A percentile compares a stretch with the other conserved stretches of the same genome.
phyloP scores from a whole-genome alignment of 37 sponge, comb jelly and placozoan genomes.

The Petrosia ficiformis region DNA sequence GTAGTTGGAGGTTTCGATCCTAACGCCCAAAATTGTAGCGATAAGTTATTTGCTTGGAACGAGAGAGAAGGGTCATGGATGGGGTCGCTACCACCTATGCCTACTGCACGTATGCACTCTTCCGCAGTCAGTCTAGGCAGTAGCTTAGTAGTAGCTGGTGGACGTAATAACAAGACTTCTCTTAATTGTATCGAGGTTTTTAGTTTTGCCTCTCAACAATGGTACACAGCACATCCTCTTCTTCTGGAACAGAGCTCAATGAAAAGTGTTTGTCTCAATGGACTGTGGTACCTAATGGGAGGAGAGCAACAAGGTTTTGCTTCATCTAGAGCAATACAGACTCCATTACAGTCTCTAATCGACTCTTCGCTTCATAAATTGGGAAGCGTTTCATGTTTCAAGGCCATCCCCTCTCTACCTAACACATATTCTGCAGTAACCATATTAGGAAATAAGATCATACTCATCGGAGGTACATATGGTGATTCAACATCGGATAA shows the following conservation, averaged over 20 bases:
- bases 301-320: conserved; percentile 14
- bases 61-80: background rate
- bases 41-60: conserved; percentile 2
- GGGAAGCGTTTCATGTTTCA: conserved; percentile 6
- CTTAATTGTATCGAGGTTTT: conserved; percentile 13
- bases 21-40: background rate
- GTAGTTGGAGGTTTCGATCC: conserved; percentile 1
- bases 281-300: conserved; percentile 29
- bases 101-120: conserved; percentile 9
- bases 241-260: conserved; percentile 1
- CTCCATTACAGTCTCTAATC: conserved; percentile 19
- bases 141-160: conserved; percentile 24
- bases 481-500: background rate
- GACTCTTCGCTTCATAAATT: background rate
- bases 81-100: background rate
- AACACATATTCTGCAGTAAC: background rate
- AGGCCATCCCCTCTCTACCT: conserved; percentile 7
- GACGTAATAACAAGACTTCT: background rate
- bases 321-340: background rate
- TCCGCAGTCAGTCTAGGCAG: background rate
- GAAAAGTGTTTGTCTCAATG: conserved; percentile 12
- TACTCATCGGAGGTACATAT: background rate
- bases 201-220: background rate
- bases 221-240: conserved; percentile 10
- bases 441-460: background rate